These are phyloP conservation scores for Drosophila colorata DNA, from an alignment of 2,888 invertebrate species.

Conservation along the genomic window DNA sequence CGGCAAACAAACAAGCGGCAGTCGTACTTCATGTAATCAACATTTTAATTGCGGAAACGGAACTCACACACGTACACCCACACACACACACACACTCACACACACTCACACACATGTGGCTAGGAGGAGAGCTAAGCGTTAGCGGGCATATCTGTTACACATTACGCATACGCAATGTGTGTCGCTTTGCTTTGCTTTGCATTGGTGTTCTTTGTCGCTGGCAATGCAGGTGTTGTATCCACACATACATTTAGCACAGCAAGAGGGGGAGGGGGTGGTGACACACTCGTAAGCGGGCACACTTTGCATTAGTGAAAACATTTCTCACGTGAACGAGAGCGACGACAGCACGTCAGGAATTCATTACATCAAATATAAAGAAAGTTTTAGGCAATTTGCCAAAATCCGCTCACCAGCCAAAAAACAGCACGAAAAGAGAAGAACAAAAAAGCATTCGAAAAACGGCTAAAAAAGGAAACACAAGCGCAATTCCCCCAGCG, in stretches of 20 bases:
- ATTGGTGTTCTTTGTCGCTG: constrained; percentile 26
- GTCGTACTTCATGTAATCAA: constrained; percentile 79
- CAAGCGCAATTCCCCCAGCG: constrained; percentile 41
- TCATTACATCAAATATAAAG: constrained; percentile 80
- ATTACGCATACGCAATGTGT: constrained; percentile 74
- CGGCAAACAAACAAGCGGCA: constrained; percentile 69
- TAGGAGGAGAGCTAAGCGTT: constrained; percentile 3
- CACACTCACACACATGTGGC: constrained; percentile 18
- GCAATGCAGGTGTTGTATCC: constrained; percentile 53
- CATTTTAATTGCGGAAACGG: constrained; percentile 82
- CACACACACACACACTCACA: constrained; percentile 11
- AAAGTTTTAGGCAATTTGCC: constrained; percentile 81
- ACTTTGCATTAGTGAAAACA: constrained; percentile 57
- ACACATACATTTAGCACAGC: constrained; percentile 15
- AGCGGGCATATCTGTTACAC: constrained; percentile 63
- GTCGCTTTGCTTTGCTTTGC: constrained; percentile 32
- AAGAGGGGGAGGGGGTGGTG: neutral
- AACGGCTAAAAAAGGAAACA: constrained; percentile 7
- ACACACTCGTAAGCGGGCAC: constrained; percentile 12
- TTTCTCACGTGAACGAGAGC: constrained; percentile 35
- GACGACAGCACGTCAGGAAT: constrained; percentile 69
- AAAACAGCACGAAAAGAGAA: constrained; percentile 2
- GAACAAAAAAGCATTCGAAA: constrained; percentile 8
- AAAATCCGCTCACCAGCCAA: constrained; percentile 44
- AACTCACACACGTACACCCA: constrained; percentile 66